Percentiles rank a stretch among this genome's conserved stretches.
Evolutionary conservation across 2,113 vertebrate genomes (phyloP).

Genomic region (Lasiurus cinereus): DNA sequence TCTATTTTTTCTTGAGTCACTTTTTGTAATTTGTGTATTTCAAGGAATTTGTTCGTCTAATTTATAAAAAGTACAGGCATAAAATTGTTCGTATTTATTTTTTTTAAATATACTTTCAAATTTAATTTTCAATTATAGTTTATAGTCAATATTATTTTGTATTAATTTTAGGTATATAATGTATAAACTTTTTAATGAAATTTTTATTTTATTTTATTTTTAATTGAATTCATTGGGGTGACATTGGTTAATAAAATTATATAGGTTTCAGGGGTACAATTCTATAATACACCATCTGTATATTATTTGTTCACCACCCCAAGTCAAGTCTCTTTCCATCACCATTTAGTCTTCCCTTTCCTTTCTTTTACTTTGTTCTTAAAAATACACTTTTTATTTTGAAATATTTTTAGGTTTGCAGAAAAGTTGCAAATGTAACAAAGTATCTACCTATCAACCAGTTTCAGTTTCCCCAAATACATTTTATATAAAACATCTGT

Average conservation of each 20-base stretch:
- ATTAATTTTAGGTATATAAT: background rate
- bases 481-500: background rate
- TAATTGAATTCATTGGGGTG: background rate
- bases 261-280: background rate
- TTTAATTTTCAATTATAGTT: background rate
- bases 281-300: background rate
- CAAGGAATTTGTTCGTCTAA: slow-evolving; percentile 44
- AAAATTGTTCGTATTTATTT: background rate
- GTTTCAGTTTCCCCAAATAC: background rate
- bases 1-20: slow-evolving; percentile 11
- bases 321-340: background rate
- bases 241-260: background rate
- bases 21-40: slow-evolving; percentile 39
- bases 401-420: background rate
- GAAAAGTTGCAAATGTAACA: slow-evolving; percentile 38
- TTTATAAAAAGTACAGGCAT: slow-evolving; percentile 53
- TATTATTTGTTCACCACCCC: background rate
- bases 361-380: background rate
- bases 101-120: background rate
- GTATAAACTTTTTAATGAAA: background rate
- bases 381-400: background rate
- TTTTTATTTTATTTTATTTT: background rate
- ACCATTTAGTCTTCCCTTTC: background rate
- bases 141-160: background rate
- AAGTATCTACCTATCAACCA: background rate